phyloP scores from a whole-genome alignment of 2,888 invertebrate species.

The Drosophila aldrichi region DNA sequence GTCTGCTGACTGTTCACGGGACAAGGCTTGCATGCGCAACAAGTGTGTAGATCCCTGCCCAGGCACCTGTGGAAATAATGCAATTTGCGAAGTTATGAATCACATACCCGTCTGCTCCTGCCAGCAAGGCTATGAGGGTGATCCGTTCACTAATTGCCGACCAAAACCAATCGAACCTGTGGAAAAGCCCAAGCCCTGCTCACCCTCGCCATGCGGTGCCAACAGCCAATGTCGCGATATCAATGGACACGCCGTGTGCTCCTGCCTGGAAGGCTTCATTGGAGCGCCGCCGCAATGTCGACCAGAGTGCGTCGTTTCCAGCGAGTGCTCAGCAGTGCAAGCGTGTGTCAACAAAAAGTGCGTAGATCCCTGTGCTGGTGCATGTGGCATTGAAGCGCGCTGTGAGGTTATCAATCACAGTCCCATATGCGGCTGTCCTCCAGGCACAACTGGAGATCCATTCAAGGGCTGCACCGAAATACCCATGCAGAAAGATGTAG shows the following conservation, averaged over 20 bases:
- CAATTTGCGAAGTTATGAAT: constrained; percentile 91
- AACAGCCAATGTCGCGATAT: constrained; percentile 90
- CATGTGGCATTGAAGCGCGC: constrained; percentile 91
- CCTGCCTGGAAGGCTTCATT: constrained; percentile 91
- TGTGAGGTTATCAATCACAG: constrained; percentile 94
- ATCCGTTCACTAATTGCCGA: constrained; percentile 89
- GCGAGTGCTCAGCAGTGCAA: constrained; percentile 92
- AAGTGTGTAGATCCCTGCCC: constrained; percentile 91
- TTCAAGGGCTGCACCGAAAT: constrained; percentile 88
- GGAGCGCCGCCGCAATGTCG: constrained; percentile 93
- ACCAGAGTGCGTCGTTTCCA: constrained; percentile 93
- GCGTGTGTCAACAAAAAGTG: constrained; percentile 93
- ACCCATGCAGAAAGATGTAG: constrained; percentile 79
- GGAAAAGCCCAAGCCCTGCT: constrained; percentile 87
- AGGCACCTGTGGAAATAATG: constrained; percentile 91
- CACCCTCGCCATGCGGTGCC: constrained; percentile 91
- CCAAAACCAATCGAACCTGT: constrained; percentile 87
- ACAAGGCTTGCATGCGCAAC: constrained; percentile 91
- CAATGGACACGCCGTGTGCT: constrained; percentile 91
- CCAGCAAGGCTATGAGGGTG: constrained; percentile 91
- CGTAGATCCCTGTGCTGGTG: constrained; percentile 92
- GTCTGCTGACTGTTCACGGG: constrained; percentile 92
- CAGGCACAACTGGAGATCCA: constrained; percentile 92
- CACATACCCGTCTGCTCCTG: constrained; percentile 94
- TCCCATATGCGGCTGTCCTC: constrained; percentile 92